phyloP scores from a whole-genome alignment of 2,113 vertebrate genomes.

The Callionymus lyra region DNA sequence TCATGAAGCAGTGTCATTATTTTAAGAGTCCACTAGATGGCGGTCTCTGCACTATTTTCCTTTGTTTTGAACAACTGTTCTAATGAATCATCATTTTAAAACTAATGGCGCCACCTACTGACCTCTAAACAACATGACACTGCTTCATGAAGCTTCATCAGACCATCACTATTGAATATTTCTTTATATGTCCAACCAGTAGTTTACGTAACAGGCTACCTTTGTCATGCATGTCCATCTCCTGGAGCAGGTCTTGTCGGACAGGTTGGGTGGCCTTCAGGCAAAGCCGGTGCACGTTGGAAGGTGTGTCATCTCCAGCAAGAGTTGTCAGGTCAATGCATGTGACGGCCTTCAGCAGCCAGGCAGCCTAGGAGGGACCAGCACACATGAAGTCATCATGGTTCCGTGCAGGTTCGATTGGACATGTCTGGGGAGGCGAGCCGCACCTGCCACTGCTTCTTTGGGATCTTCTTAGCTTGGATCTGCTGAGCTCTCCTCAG shows the following conservation, averaged over 20 bases:
- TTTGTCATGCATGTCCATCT: constrained; percentile 80
- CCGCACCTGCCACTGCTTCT: constrained; percentile 85
- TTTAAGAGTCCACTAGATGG: too few relatives aligned
- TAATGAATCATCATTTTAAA: too few relatives aligned
- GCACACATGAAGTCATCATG: not conserved
- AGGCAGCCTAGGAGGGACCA: constrained; percentile 73
- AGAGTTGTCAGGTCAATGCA: constrained; percentile 93
- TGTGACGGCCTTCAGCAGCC: constrained; percentile 85
- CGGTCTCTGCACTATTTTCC: too few relatives aligned
- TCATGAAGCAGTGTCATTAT: too few relatives aligned
- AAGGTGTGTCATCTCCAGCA: constrained; percentile 83
- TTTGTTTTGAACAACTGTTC: too few relatives aligned
- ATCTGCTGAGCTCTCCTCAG: constrained; percentile 77
- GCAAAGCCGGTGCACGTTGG: constrained; percentile 84
- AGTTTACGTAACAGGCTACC: constrained; percentile 60
- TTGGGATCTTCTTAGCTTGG: constrained; percentile 70
- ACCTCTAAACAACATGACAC: too few relatives aligned
- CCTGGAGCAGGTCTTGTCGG: constrained; percentile 74
- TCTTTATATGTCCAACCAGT: too few relatives aligned
- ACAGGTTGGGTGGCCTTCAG: constrained; percentile 86
- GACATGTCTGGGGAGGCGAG: too few relatives aligned
- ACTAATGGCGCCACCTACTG: too few relatives aligned
- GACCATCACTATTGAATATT: too few relatives aligned
- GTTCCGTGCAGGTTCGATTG: not conserved
- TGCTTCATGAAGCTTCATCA: too few relatives aligned